Percentiles rank a stretch among this genome's conserved stretches.
phyloP scores from a whole-genome alignment of 2,888 invertebrate genomes.

The Quadroppia sp. region DNA sequence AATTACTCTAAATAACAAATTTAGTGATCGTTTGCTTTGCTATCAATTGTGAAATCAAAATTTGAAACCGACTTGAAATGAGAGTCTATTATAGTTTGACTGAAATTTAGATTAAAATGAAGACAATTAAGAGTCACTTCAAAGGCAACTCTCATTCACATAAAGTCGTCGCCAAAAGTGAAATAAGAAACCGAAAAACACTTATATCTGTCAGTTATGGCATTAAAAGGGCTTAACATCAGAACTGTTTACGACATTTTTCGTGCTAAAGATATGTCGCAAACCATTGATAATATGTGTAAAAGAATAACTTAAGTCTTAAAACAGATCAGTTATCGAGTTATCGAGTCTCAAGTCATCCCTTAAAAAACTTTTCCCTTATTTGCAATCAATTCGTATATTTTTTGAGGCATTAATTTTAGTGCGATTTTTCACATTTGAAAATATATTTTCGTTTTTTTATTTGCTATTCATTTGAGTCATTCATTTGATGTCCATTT shows the following conservation, averaged over 20 bases:
- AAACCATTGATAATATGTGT: conserved; percentile 23
- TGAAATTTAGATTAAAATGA: not conserved
- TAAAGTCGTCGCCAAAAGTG: conserved; percentile 23
- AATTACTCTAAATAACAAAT: no score
- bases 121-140: conserved; percentile 11
- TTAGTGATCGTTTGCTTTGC: no score
- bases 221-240: conserved; percentile 18
- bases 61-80: no score
- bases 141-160: not conserved
- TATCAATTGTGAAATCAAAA: no score
- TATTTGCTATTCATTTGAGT: not conserved
- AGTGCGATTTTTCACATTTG: not conserved
- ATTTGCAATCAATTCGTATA: not conserved
- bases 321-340: conserved; percentile 29
- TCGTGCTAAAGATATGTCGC: not conserved
- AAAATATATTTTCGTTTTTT: not conserved
- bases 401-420: not conserved
- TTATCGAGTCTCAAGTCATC: conserved; percentile 23
- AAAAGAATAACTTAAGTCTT: conserved; percentile 22
- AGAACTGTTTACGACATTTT: conserved; percentile 26
- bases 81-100: no score
- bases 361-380: conserved; percentile 10
- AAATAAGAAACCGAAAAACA: conserved; percentile 28
- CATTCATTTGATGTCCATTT: conserved; percentile 20
- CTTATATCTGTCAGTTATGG: conserved; percentile 25